A percentile compares a stretch with the other conserved stretches of the same genome.
Conservation (phyloP, 1,140 invertebrate genomes). For the Pseudomyrmex flavicornis region DNA sequence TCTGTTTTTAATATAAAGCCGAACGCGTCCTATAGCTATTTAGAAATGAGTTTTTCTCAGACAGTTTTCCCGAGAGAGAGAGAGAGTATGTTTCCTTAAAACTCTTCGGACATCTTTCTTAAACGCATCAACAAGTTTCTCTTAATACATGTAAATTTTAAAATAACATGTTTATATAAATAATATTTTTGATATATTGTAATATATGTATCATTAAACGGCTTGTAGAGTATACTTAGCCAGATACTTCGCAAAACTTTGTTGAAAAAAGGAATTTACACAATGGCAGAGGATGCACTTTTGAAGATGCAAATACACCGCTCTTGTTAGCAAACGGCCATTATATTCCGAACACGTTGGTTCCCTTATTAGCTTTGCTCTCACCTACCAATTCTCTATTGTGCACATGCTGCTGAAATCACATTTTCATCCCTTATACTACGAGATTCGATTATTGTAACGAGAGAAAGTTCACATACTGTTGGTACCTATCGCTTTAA, state of each 20-base stretch:
- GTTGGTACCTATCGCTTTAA: constrained; percentile 30
- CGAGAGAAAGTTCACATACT: constrained; percentile 34
- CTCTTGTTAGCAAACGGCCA: constrained; percentile 55
- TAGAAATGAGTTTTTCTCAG: constrained; percentile 2
- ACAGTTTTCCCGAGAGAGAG: background rate
- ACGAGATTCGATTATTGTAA: constrained; percentile 59
- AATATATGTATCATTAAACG: background rate
- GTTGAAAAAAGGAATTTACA: background rate
- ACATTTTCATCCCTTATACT: constrained; percentile 68
- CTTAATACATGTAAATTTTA: background rate
- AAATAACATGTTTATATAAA: background rate
- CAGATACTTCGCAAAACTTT: background rate
- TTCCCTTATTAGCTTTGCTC: constrained; percentile 68
- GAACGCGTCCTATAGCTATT: background rate
- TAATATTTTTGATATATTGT: background rate
- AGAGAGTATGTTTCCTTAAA: background rate
- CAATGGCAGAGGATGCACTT: constrained; percentile 27
- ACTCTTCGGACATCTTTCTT: background rate
- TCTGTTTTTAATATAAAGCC: constrained; percentile 21
- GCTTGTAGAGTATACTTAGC: background rate
- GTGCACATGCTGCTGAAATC: constrained; percentile 65
- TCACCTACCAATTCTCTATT: constrained; percentile 64
- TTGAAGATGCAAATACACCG: constrained; percentile 50
- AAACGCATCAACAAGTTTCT: background rate
- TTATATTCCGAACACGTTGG: constrained; percentile 69